Evolutionary conservation across 92 coral and sea anemone species (phyloP), one percentile per base, ranked within the genome.

Genomic region (Epizoanthus illoricatus): DNA sequence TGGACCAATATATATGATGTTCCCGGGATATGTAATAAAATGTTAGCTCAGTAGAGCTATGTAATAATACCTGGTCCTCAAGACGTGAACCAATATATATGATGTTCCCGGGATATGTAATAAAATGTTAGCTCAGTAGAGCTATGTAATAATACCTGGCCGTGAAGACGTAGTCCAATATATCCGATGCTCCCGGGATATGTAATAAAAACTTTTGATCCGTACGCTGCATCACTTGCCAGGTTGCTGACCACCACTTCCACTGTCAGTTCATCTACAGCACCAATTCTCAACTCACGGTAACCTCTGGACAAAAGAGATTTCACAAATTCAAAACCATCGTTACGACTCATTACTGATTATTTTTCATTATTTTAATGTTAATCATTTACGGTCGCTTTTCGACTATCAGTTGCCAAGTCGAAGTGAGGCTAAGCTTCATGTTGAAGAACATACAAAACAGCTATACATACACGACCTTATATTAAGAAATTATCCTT

Each of bases 241-340:
- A 78, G 82, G 43, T 78, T 78, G 23, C 40, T 42, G 59, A 78
- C 82, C 13, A 39, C 28, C n/a, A 78, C 66, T 61, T 62, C 82
- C 23, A 78, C 52, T 20, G 60, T 78, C 41, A 78, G 5, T 23
- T 63, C 82, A 42, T 63, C 69, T 5, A 45, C 60, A 11, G 82
- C 47, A 8, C 82, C 82, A 78, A 78, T 62, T 58, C 82, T 62
- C 71, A 78, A 42, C 71, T 78, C 71, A 63, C 82, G 82, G 36
- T 10, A 78, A n/a, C 82, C 82, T 3, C 82, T 78, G 40, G 21
- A 78, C 13, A 60, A 39, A 42, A 76, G 12, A 20, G 56, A 52
- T 10, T 45, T 45, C 10, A 45, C 7, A 10, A 10, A 10, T 45
- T 5, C 36, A 28, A 28, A 28, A 28, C 36, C 36, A 28, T 28